Conservation (phyloP, 1,140 invertebrate species). For the Drosophila gunungcola region DNA sequence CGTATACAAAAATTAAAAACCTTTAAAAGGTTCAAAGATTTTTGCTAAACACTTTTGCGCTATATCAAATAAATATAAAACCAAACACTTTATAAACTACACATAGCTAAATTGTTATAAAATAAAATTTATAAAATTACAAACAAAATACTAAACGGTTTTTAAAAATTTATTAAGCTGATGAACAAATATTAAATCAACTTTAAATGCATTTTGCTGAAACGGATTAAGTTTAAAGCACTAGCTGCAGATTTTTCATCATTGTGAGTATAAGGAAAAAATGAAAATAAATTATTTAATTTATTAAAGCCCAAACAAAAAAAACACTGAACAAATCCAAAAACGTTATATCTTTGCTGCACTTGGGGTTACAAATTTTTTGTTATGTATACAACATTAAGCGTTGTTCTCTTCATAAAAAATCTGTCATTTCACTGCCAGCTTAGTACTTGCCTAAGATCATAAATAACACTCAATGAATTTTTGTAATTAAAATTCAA, state of each 20-base stretch:
- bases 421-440: no score
- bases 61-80: constrained; percentile 13
- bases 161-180: constrained; percentile 18
- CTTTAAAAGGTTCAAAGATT: constrained; percentile 36
- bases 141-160: constrained; percentile 16
- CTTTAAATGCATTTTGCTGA: constrained; percentile 32
- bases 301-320: not conserved
- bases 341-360: constrained; percentile 33
- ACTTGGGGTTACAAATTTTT: not conserved
- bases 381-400: no score
- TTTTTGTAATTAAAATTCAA: not conserved
- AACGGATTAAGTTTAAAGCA: constrained; percentile 27
- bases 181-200: constrained; percentile 20
- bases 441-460: no score
- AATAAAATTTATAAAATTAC: constrained; percentile 36
- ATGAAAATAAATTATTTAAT: not conserved
- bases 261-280: constrained; percentile 20
- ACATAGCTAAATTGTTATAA: constrained; percentile 46
- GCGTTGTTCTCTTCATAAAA: no score
- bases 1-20: constrained; percentile 11
- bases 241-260: constrained; percentile 8
- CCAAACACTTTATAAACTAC: constrained; percentile 20
- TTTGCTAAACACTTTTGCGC: constrained; percentile 32
- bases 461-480: no score
- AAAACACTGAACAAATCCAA: constrained; percentile 14